Percentiles rank a stretch among this genome's conserved stretches.
These are phyloP conservation scores for Calliopsis andreniformis DNA, from an alignment of 1,140 invertebrate genomes.

Conservation along the genomic window DNA sequence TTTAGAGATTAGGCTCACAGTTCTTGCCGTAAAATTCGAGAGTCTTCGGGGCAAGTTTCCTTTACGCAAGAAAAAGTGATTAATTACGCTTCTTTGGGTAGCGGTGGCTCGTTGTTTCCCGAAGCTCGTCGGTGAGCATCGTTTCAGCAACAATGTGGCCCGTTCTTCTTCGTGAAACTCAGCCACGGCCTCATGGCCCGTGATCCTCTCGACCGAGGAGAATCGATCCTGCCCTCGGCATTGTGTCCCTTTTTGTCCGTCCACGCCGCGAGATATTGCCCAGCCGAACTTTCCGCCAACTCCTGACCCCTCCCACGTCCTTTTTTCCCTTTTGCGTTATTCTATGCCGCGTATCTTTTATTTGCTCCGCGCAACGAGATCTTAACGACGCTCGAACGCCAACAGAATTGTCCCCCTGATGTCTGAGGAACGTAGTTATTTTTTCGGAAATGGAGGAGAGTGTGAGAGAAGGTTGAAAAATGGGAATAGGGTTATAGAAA, in stretches of 20 bases:
- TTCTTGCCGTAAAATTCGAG: slow-evolving; percentile 3
- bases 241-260: slow-evolving; percentile 78
- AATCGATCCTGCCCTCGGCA: slow-evolving; percentile 77
- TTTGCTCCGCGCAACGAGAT: slow-evolving; percentile 53
- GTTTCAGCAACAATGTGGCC: slow-evolving; percentile 71
- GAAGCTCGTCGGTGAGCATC: slow-evolving; percentile 67
- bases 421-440: slow-evolving; percentile 10
- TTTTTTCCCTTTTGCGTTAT: slow-evolving; percentile 46
- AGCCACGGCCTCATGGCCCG: slow-evolving; percentile 60
- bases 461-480: not conserved
- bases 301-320: slow-evolving; percentile 57
- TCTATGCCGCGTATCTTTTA: slow-evolving; percentile 45
- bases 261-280: slow-evolving; percentile 73
- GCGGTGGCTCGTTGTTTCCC: slow-evolving; percentile 73
- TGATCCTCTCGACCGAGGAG: slow-evolving; percentile 74
- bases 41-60: slow-evolving; percentile 12
- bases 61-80: slow-evolving; percentile 73
- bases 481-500: too few relatives aligned
- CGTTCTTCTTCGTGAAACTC: slow-evolving; percentile 49
- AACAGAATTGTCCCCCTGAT: slow-evolving; percentile 28
- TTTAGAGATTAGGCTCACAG: not conserved
- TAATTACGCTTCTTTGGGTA: slow-evolving; percentile 75
- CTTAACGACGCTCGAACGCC: slow-evolving; percentile 52
- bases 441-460: not conserved
- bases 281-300: slow-evolving; percentile 68